phyloP scores from a whole-genome alignment of 2,888 invertebrate genomes.

The Phyllotreta striolata region DNA sequence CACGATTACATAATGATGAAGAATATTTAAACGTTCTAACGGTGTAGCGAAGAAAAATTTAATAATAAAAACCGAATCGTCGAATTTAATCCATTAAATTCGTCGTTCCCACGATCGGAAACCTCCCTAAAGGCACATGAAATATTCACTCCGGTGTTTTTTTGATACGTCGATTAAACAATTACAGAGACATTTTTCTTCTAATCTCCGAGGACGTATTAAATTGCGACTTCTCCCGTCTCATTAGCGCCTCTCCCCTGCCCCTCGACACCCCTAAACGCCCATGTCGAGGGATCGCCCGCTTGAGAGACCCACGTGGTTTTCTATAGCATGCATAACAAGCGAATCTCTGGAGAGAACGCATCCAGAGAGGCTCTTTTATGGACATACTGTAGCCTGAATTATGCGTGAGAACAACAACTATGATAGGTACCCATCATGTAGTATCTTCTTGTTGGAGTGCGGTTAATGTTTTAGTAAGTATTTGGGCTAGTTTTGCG shows the following conservation, averaged over 20 bases:
- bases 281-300: too few species aligned
- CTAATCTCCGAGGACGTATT: conserved; percentile 41
- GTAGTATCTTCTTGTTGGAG: too few species aligned
- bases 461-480: too few species aligned
- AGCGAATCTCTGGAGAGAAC: too few species aligned
- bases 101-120: conserved; percentile 34
- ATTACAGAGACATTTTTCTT: conserved; percentile 47
- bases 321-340: too few species aligned
- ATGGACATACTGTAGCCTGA: too few species aligned
- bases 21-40: too few species aligned
- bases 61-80: background rate
- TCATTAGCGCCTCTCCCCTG: conserved; percentile 17
- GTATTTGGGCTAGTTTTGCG: too few species aligned
- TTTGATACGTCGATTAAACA: conserved; percentile 51
- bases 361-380: too few species aligned
- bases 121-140: conserved; percentile 47
- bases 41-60: background rate
- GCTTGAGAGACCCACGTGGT: too few species aligned
- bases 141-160: conserved; percentile 48
- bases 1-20: background rate
- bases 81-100: conserved; percentile 20
- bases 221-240: conserved; percentile 25
- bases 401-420: too few species aligned
- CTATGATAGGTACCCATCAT: too few species aligned
- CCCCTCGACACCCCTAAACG: conserved; percentile 13